These are phyloP conservation scores for Drosophila parabipectinata DNA, from an alignment of 1,140 invertebrate genomes.

Conservation along the genomic window DNA sequence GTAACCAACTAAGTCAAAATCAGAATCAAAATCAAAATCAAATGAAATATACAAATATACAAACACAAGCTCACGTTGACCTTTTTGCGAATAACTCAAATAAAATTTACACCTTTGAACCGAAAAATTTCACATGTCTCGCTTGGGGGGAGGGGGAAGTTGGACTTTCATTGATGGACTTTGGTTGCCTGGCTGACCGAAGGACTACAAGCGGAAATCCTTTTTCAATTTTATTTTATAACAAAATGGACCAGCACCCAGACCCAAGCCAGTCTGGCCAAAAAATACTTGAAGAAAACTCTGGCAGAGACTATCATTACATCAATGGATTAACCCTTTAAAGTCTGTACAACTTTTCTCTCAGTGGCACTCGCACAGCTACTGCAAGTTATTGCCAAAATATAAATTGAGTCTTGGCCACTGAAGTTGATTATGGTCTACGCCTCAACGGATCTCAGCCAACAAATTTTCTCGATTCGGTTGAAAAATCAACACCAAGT, in stretches of 20 bases:
- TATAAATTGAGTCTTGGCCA: slow-evolving; percentile 80
- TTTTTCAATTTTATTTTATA: slow-evolving; percentile 78
- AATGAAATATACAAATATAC: slow-evolving; percentile 20
- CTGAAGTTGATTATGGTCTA: slow-evolving; percentile 80
- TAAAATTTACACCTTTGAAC: slow-evolving; percentile 76
- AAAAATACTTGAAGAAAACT: neutral
- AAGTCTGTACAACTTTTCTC: neutral
- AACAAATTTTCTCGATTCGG: slow-evolving; percentile 80
- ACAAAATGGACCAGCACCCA: slow-evolving; percentile 26
- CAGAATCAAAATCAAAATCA: slow-evolving; percentile 2
- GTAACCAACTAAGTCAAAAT: slow-evolving; percentile 45
- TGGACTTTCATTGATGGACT: slow-evolving; percentile 40
- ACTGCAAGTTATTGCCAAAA: slow-evolving; percentile 67
- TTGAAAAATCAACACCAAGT: slow-evolving; percentile 75
- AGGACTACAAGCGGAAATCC: slow-evolving; percentile 75
- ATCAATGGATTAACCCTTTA: no score
- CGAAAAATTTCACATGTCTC: slow-evolving; percentile 1
- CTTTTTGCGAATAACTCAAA: slow-evolving; percentile 76
- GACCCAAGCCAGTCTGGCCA: neutral
- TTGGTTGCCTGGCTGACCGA: slow-evolving; percentile 59
- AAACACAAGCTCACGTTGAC: slow-evolving; percentile 33
- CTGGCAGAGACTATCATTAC: no score
- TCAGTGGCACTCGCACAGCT: slow-evolving; percentile 39
- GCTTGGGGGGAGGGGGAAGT: neutral
- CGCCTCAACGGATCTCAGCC: slow-evolving; percentile 75